Base-by-base conservation (phyloP, 2,888 invertebrate genomes). In the Mongoloraphidia duomilia region DNA sequence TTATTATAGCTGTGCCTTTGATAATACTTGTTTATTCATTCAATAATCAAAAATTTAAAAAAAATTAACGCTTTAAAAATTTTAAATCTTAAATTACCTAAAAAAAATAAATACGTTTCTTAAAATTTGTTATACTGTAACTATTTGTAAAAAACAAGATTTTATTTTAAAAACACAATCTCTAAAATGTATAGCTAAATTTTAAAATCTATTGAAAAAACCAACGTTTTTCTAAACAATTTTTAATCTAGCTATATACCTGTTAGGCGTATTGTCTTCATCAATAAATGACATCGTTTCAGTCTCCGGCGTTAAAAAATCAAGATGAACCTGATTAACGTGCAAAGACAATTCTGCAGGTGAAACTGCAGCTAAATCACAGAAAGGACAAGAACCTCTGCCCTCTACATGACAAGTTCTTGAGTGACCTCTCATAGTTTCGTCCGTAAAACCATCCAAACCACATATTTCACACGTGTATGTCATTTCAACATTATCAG, bases 391-490 rank as follows among this genome's bases (percentile, higher is more conserved):
- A 45, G 82, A 80, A 9, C 82, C 80, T 53, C 81, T 77, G 1
- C 85, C 85, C 53, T 84, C 83, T 9, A 89, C 79, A 63, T 89
- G 89, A 56, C 80, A 82, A 42, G 82, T 75, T 49, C 83, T 73
- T 52, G 87, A 86, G 65, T 90, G 90, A 14, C 79, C 73, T 53
- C 86, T 71, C 79, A 89, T 83, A 56, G 84, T 79, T 53, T 84
- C 84, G 63, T 85, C 85, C 51, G 79, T 80, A 52, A 89, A 73
- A 14, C 84, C 84, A 58, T 86, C 85, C 54, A 82, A 76, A n/a
- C 88, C 88, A 65, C 90, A 90, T 54, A 89, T 84, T 68, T 89
- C 86, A 68, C 89, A 90, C 48, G 82, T 77, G 64, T 80, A 77
- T 60, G 67, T 73, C 58, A 75, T 66, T 60, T 75, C 76, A 50